A percentile compares a stretch with the other conserved stretches of the same genome.
Conservation (phyloP, 1,140 invertebrate species). For the Drosophila insularis region DNA sequence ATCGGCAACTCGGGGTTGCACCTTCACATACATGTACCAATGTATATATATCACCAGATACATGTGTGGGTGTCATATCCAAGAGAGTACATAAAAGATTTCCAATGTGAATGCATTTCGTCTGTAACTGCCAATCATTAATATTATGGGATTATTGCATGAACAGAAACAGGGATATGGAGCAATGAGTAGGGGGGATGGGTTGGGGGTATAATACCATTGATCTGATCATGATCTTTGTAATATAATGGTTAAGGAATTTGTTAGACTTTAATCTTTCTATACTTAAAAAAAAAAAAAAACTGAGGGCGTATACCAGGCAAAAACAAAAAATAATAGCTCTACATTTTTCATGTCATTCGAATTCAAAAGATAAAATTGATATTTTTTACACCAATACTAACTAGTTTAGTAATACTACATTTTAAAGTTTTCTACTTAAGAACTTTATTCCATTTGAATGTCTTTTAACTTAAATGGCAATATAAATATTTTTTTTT, state of each 20-base stretch:
- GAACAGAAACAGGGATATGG: background rate
- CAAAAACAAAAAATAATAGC: background rate
- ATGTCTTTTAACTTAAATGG: too few species aligned
- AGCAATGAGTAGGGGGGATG: background rate
- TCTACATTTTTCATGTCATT: background rate
- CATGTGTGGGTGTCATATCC: conserved; percentile 13
- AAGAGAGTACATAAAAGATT: conserved; percentile 28
- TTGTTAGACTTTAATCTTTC: background rate
- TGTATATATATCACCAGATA: conserved; percentile 16
- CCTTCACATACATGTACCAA: conserved; percentile 2
- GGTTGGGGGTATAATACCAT: conserved; percentile 24
- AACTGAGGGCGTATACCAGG: background rate
- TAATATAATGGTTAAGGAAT: conserved; percentile 8
- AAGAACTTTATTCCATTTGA: too few species aligned
- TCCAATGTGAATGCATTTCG: conserved; percentile 18
- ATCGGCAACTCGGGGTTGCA: conserved; percentile 50
- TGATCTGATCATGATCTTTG: conserved; percentile 14
- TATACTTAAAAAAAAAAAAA: background rate
- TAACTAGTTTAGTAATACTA: too few species aligned
- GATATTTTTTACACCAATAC: too few species aligned
- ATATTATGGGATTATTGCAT: conserved; percentile 63
- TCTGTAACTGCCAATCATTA: conserved; percentile 56
- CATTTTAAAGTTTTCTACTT: too few species aligned
- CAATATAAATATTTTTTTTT: too few species aligned
- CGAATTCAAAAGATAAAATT: background rate